phyloP scores from a whole-genome alignment of 2,888 invertebrate genomes.

The Rutpela maculata region DNA sequence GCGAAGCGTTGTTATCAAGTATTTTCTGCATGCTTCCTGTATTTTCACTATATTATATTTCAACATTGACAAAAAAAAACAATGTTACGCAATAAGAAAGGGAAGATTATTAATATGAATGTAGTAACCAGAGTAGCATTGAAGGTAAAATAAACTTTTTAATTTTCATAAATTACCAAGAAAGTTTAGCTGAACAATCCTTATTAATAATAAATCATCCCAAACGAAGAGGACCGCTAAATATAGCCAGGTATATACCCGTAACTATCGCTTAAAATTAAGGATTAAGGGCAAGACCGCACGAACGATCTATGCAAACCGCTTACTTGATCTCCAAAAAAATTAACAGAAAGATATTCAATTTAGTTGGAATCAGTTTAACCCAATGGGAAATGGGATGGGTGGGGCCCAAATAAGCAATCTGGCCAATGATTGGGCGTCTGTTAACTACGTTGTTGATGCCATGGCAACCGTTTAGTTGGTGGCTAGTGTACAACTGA shows the following conservation, averaged over 20 bases:
- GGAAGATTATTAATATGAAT: too few relatives aligned
- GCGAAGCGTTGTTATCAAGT: too few relatives aligned
- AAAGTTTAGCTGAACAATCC: conserved; percentile 2
- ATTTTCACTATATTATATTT: too few relatives aligned
- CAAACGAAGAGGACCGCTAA: conserved; percentile 6
- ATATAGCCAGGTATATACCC: conserved; percentile 15
- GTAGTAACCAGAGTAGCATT: background rate
- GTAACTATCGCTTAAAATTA: conserved; percentile 2
- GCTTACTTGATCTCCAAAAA: conserved; percentile 69
- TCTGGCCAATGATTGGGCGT: conserved; percentile 71
- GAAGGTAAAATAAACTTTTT: background rate
- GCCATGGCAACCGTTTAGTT: conserved; percentile 73
- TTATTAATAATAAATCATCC: conserved; percentile 1
- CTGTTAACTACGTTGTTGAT: conserved; percentile 69
- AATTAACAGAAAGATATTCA: conserved; percentile 74
- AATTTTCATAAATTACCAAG: background rate
- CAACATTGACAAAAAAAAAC: too few relatives aligned
- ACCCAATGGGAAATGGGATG: conserved; percentile 73
- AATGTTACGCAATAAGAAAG: too few relatives aligned
- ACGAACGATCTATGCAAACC: conserved; percentile 58
- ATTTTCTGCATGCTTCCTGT: too few relatives aligned
- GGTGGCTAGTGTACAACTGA: conserved; percentile 68
- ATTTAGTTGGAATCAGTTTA: conserved; percentile 74
- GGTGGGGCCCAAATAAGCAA: conserved; percentile 68
- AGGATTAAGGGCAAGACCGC: conserved; percentile 44